phyloP scores from a whole-genome alignment of 2,113 vertebrate genomes.

The Paramisgurnus dabryanus region DNA sequence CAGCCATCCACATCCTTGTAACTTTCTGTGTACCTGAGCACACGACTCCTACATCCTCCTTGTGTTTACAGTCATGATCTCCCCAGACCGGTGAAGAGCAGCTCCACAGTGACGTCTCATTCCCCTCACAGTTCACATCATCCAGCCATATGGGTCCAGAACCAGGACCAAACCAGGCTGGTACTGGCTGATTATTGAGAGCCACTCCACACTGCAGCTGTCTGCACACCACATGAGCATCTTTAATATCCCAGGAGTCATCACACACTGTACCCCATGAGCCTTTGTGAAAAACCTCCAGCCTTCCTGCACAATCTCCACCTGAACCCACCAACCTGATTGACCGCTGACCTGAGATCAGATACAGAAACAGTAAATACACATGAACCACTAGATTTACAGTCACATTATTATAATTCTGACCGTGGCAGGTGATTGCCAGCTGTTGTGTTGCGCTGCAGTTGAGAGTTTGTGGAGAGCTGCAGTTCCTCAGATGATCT shows the following conservation, averaged over 20 bases:
- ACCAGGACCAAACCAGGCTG: conserved; percentile 46
- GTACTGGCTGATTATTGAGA: conserved; percentile 8
- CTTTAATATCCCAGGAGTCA: no score
- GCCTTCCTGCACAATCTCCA: no score
- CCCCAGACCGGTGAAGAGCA: conserved; percentile 45
- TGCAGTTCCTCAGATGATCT: conserved; percentile 36
- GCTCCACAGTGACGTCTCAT: conserved; percentile 45
- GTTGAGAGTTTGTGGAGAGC: conserved; percentile 3
- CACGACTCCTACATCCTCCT: conserved; percentile 49
- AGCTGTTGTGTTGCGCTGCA: neutral
- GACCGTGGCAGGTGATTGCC: conserved; percentile 32
- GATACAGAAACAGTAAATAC: neutral
- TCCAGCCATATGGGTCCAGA: conserved; percentile 52
- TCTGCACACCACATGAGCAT: no score
- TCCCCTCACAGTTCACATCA: conserved; percentile 51
- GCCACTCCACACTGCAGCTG: conserved; percentile 49
- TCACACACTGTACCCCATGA: no score
- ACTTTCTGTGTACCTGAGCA: conserved; percentile 42
- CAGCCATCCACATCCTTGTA: neutral
- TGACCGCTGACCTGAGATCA: neutral
- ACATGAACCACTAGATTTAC: neutral
- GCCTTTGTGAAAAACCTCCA: no score
- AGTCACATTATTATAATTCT: neutral
- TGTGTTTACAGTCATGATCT: conserved; percentile 47
- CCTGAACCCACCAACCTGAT: no score